Base-by-base conservation (phyloP, 2,797 vertebrate species). In the Premnoplex brunnescens region DNA sequence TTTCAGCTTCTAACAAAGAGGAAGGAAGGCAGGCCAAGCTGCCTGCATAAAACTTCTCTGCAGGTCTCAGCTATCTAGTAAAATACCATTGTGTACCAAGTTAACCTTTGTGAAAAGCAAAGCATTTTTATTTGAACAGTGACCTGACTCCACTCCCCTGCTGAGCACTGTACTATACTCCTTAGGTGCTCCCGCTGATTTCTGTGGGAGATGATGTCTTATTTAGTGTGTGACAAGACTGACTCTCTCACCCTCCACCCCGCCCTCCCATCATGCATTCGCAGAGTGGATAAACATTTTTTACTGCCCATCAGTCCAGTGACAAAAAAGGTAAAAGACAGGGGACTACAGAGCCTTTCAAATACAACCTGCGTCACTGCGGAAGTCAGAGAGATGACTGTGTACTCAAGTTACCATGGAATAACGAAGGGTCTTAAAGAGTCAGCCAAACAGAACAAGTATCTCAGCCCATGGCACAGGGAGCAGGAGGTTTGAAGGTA, bases 171-270 rank as follows among this genome's bases (percentile, higher is more conserved):
- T 72, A 55, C 85, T 59, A 78, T 85, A 81, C 63, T 75, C 39
- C 66, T 75, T 8, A 36, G 81, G 63, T 46, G 49, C 49, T 89
- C 89, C 89, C 0, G 41, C 89, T 91, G 93, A 72, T 95, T 91
- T 92, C 80, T 81, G 64, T 75, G 54, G 80, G 91, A 95, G 69
- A 92, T 48, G 74, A 85, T 46, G 44, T 77, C 56, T 77, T 71
- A 55, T 10, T 77, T 64, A 23, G 9, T 43, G 27, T 56, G 71
- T 26, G 54, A 89, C 67, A 78, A 85, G 51, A 68, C 44, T 28
- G 44, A 62, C 67, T 78, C 48, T 22, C 52, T 66, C 39, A 41
- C 9, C 18, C 34, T 21, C 36, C 3, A 7, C 51, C 46, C 34
- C 24, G 5, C 2, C 18, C 7, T 15, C 4, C 41, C 20, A 30